A percentile compares a stretch with the other conserved stretches of the same genome.
Evolutionary conservation across 2,888 invertebrate species (phyloP).

Genomic region (Leptarthrus brevirostris): DNA sequence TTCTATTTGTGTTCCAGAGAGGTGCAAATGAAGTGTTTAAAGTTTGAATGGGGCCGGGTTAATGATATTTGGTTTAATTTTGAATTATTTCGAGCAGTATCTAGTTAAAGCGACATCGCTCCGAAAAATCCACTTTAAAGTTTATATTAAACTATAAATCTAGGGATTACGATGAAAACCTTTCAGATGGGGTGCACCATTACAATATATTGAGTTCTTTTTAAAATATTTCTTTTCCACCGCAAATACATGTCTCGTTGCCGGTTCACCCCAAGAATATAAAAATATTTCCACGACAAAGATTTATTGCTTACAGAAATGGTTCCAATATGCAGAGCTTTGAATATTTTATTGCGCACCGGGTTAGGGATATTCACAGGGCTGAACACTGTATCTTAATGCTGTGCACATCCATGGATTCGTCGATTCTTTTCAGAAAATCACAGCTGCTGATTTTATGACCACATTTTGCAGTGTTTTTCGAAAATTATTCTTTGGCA

Average conservation of each 20-base stretch:
- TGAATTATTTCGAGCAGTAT: too few species aligned
- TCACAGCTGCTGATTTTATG: slow-evolving; percentile 46
- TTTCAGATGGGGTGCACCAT: neutral
- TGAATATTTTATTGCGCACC: slow-evolving; percentile 41
- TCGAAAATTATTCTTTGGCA: slow-evolving; percentile 6
- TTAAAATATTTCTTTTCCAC: neutral
- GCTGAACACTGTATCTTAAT: neutral
- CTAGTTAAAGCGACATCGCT: too few species aligned
- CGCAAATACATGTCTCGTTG: slow-evolving; percentile 10
- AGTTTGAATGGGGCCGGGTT: too few species aligned
- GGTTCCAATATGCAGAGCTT: slow-evolving; percentile 41
- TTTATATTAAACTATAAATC: too few species aligned
- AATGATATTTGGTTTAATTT: too few species aligned
- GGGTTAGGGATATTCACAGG: slow-evolving; percentile 6
- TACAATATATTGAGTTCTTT: slow-evolving; percentile 30
- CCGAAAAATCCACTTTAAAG: too few species aligned
- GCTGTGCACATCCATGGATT: slow-evolving; percentile 9
- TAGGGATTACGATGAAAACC: slow-evolving; percentile 29
- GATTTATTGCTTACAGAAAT: slow-evolving; percentile 41
- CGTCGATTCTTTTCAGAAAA: neutral
- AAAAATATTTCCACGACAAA: slow-evolving; percentile 29
- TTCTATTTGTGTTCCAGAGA: neutral
- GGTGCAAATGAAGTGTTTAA: slow-evolving; percentile 15
- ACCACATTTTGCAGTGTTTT: slow-evolving; percentile 36
- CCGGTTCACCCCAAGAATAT: slow-evolving; percentile 21